phyloP scores from a whole-genome alignment of 2,113 vertebrate species.

The Barnardius zonarius region DNA sequence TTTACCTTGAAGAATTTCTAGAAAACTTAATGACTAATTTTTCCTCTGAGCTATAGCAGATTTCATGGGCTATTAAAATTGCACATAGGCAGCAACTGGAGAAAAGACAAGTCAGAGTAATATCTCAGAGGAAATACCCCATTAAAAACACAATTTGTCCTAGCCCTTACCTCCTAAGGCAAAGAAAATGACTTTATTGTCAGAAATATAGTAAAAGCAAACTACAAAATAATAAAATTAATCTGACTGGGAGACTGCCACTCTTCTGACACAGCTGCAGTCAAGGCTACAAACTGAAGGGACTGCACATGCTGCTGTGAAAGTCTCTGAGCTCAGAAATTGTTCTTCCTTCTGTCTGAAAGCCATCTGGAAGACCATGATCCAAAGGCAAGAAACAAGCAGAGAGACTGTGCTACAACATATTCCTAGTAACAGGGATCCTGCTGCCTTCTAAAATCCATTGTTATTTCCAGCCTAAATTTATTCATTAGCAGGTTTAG shows the following conservation, averaged over 20 bases:
- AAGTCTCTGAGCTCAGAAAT: not conserved
- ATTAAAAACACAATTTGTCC: not conserved
- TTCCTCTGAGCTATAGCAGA: not conserved
- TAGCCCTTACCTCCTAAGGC: not conserved
- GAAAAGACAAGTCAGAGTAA: not conserved
- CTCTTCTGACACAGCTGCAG: not conserved
- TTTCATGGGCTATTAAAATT: not conserved
- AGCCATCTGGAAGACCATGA: not conserved
- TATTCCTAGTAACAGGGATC: not conserved
- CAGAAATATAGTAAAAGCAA: not conserved
- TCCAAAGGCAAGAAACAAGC: not conserved
- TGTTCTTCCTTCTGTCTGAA: not conserved
- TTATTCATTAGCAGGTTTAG: not conserved
- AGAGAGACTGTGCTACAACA: not conserved
- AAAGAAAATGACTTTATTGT: not conserved
- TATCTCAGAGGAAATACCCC: not conserved
- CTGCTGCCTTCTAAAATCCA: not conserved
- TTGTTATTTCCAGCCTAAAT: not conserved
- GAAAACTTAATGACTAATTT: not conserved
- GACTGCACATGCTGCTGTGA: not conserved
- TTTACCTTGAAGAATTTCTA: not conserved
- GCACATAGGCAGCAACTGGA: not conserved
- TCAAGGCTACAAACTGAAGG: not conserved
- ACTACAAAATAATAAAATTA: not conserved
- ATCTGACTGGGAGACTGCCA: not conserved